Evolutionary conservation across 2,888 invertebrate genomes (phyloP), one percentile per base, ranked within the genome.

Genomic region (Calameuta filiformis): DNA sequence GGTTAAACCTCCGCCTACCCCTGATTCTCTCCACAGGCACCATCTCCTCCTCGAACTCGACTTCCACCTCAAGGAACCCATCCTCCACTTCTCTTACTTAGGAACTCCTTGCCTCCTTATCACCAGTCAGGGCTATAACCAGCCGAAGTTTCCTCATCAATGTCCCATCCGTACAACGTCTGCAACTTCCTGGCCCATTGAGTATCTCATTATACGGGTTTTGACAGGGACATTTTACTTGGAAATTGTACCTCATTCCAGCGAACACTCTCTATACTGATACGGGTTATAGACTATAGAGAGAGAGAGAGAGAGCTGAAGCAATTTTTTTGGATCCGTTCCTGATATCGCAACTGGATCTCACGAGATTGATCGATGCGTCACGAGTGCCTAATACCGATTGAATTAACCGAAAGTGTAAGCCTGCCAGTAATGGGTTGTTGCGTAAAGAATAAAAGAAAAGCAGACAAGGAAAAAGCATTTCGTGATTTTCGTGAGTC

Each of bases 91-190:
- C 85, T 87, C 87, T 85, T 85, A 85, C 86, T 85, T 85, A 85
- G 82, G 85, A 81, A 87, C 85, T 87, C 86, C 86, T 88, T 86
- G 84, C 81, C 85, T 87, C 85, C 88, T 89, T 87, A 89, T 89
- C 89, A 85, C 84, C 80, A 82, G 82, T 77, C 83, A 76, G 80
- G 83, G 84, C 85, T 84, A 85, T 88, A 88, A 86, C 85, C 85
- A 87, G 86, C 87, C 89, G 81, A 89, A 89, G 86, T 89, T 89
- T 87, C 85, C 89, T 89, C 89, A 89, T 89, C 89, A 89, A 89
- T 88, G 89, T 89, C 86, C 86, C 87, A 89, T 88, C 87, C 86
- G 84, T 83, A 83, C 82, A 83, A 82, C 85, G 83, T 85, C 85
- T 84, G 79, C 84, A 85, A 83, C 85, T 84, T 87, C 86, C 86